Evolutionary conservation across 2,113 vertebrate species (phyloP).

Genomic region (Meriones unguiculatus): DNA sequence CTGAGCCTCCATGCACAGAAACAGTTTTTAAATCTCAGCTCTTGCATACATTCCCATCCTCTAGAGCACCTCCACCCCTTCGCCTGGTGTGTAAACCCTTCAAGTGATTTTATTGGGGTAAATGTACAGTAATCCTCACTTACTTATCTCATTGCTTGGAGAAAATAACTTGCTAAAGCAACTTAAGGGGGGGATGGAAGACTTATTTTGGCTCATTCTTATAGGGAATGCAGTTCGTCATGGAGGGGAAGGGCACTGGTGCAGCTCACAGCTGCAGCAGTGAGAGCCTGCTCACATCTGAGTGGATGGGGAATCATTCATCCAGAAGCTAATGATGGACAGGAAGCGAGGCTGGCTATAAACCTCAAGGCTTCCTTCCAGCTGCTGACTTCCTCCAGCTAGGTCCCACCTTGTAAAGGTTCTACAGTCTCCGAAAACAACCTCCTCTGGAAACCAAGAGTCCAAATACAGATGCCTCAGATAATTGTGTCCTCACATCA

Average conservation of each 20-base stretch:
- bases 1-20: neutral
- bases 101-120: neutral
- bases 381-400: neutral
- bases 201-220: neutral
- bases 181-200: neutral
- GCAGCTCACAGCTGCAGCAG: neutral
- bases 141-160: neutral
- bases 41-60: neutral
- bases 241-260: neutral
- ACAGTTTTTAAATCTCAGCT: neutral
- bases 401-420: neutral
- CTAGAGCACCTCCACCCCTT: neutral
- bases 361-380: neutral
- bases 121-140: neutral
- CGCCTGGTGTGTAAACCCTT: neutral
- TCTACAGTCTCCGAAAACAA: neutral
- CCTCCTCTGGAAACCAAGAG: neutral
- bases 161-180: neutral
- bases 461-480: neutral
- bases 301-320: neutral
- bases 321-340: too few species aligned
- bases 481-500: neutral
- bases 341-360: neutral
- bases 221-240: neutral
- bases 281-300: neutral